phyloP scores from a whole-genome alignment of 2,797 vertebrate species.

The Sternarchorhynchus goeldii region DNA sequence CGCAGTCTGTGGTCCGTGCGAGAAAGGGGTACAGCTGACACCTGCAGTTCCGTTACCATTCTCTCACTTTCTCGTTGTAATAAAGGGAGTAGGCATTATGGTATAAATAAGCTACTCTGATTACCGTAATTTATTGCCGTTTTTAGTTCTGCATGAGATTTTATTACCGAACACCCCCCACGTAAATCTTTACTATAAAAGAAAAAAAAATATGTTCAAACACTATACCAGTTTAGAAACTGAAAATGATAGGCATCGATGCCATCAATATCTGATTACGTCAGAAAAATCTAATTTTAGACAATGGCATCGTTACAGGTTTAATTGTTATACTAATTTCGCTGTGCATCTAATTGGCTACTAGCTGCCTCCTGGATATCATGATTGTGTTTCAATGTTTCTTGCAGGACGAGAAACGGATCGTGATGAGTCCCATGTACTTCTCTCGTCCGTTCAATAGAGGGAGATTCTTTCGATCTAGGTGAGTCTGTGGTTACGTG shows the following conservation, averaged over 20 bases:
- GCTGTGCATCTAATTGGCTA: too few relatives aligned
- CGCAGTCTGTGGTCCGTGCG: too few relatives aligned
- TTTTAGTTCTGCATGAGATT: conserved; percentile 1
- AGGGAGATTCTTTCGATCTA: conserved; percentile 53
- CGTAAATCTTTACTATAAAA: too few relatives aligned
- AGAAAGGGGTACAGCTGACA: too few relatives aligned
- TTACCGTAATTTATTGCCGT: neutral
- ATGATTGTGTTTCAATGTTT: conserved; percentile 8
- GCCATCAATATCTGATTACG: neutral
- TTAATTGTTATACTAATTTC: too few relatives aligned
- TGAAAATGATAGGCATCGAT: neutral
- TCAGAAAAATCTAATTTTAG: too few relatives aligned
- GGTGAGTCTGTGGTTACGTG: conserved; percentile 53
- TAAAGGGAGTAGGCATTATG: neutral
- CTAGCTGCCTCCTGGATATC: too few relatives aligned
- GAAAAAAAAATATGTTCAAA: too few relatives aligned
- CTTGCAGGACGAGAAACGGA: conserved; percentile 62
- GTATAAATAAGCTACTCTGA: neutral
- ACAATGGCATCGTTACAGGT: too few relatives aligned
- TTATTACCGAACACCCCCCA: neutral
- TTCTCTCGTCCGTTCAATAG: conserved; percentile 54
- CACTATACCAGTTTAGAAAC: too few relatives aligned
- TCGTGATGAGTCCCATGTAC: conserved; percentile 64
- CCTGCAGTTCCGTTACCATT: too few relatives aligned
- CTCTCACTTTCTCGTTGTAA: neutral